These are phyloP conservation scores for Latrodectus hesperus DNA, from an alignment of 2,888 invertebrate species.

Conservation along the genomic window DNA sequence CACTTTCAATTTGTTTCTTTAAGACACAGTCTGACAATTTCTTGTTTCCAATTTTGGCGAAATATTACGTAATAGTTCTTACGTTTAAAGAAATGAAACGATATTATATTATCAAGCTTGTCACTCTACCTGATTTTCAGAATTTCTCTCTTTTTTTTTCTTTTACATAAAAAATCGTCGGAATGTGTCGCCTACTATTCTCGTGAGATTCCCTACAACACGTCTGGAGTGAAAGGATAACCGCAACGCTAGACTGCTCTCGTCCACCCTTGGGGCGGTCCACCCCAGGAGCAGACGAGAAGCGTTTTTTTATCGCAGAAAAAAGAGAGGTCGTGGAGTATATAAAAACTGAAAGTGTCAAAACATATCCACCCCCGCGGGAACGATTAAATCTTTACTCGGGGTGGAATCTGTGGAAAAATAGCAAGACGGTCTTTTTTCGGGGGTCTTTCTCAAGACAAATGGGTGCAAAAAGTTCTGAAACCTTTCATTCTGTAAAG, in stretches of 20 bases:
- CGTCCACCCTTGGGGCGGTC: constrained; percentile 37
- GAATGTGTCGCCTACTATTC: not conserved
- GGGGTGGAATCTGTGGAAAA: not conserved
- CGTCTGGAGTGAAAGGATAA: constrained; percentile 58
- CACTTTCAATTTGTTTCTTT: too few relatives aligned
- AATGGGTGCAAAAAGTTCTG: too few relatives aligned
- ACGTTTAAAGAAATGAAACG: too few relatives aligned
- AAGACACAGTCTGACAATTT: too few relatives aligned
- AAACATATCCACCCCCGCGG: constrained; percentile 45
- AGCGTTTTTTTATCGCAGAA: constrained; percentile 56
- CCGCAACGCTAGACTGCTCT: constrained; percentile 55
- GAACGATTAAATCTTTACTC: constrained; percentile 59
- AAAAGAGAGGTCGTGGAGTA: constrained; percentile 12
- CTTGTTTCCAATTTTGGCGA: too few relatives aligned
- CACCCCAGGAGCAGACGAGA: constrained; percentile 37
- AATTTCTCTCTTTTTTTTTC: too few relatives aligned
- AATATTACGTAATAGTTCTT: too few relatives aligned
- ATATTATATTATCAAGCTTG: too few relatives aligned
- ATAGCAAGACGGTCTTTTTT: not conserved
- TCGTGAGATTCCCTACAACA: constrained; percentile 18
- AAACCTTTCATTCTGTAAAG: too few relatives aligned
- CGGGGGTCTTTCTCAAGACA: not conserved
- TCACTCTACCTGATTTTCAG: too few relatives aligned
- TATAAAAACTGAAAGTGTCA: constrained; percentile 65
- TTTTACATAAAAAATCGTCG: too few relatives aligned